Evolutionary conservation across 2,888 invertebrate genomes (phyloP).

Genomic region (Neoitamus cyanurus): DNA sequence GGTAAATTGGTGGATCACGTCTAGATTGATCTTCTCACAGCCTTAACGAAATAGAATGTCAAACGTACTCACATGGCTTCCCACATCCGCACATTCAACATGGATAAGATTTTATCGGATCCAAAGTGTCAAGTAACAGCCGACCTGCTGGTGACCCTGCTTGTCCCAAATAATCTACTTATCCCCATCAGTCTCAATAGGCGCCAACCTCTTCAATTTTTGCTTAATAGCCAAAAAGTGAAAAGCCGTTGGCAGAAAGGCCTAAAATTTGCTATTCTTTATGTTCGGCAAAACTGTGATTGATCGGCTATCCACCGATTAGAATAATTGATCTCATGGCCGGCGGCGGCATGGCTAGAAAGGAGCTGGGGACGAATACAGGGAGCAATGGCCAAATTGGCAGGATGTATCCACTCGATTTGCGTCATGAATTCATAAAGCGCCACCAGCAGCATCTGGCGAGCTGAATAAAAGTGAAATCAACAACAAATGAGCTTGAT

Average conservation of each 20-base stretch:
- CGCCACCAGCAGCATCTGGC: neutral
- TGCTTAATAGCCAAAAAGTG: constrained; percentile 27
- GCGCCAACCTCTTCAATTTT: neutral
- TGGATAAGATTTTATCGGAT: neutral
- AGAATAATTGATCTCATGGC: constrained; percentile 28
- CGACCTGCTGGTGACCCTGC: neutral
- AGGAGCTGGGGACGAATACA: neutral
- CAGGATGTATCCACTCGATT: neutral
- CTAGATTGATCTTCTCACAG: too few relatives aligned
- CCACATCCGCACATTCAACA: neutral
- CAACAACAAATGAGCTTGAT: constrained; percentile 21
- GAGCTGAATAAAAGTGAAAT: constrained; percentile 9
- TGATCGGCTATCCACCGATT: constrained; percentile 30
- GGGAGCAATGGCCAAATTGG: neutral
- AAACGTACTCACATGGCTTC: neutral
- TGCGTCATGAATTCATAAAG: constrained; percentile 27
- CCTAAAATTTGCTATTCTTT: constrained; percentile 5
- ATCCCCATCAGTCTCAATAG: neutral
- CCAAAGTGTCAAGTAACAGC: neutral
- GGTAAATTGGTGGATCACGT: too few relatives aligned
- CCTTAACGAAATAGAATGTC: too few relatives aligned
- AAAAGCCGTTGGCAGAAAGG: neutral
- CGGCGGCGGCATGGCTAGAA: neutral
- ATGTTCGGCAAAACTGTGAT: constrained; percentile 21
- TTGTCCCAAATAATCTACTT: neutral